Base-by-base conservation (phyloP, 30 jellyfish, hydroid and myxozoan species). In the Haliclystus octoradiatus region DNA sequence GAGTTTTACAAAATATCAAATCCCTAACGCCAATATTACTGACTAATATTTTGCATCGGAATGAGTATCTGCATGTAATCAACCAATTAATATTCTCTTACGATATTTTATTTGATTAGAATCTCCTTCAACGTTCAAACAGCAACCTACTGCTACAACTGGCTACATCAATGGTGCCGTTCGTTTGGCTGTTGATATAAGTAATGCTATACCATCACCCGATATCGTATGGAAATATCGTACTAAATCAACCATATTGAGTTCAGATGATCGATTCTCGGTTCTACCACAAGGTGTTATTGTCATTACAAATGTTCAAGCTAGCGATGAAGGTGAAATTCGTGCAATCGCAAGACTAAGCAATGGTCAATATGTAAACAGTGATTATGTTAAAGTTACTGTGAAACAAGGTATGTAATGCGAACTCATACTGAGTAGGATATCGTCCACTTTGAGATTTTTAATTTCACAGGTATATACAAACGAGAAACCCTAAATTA, bases 211-310 rank as follows among this genome's bases (percentile, higher is more conserved):
- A 33, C 96, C 96, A 40, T 28, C 77, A 23, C 96, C 96, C 60
- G 71, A 67, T 49, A 70, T 85, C 27, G 96, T 83, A 0, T 85
- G 96, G 96, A 68, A 72, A 31, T 78, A 85, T 68, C 82, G 91
- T 24, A 93, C 93, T 31, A 69, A 77, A 50, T 34, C 84, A 2
- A n/a, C 78, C 1, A 61, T 77, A n/a, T 66, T 53, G 26, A 47
- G 77, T 62, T 53, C 82, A 65, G 93, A 77, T 74, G 62, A 75
- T 49, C 77, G 92, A 66, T 84, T 79, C 50, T 70, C 83, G 2
- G 89, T 73, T 0, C 70, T 84, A 35, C 93, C 95, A 9, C 93
- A 78, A 50, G 95, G 95, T 26, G 95, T 84, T 57, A 23, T 84
- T 26, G 92, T 72, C 52, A 77, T 84, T 32, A 60, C 61, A 29